A percentile compares a stretch with the other conserved stretches of the same genome.
phyloP scores from a whole-genome alignment of 2,797 vertebrate genomes.

The Trachops cirrhosus region DNA sequence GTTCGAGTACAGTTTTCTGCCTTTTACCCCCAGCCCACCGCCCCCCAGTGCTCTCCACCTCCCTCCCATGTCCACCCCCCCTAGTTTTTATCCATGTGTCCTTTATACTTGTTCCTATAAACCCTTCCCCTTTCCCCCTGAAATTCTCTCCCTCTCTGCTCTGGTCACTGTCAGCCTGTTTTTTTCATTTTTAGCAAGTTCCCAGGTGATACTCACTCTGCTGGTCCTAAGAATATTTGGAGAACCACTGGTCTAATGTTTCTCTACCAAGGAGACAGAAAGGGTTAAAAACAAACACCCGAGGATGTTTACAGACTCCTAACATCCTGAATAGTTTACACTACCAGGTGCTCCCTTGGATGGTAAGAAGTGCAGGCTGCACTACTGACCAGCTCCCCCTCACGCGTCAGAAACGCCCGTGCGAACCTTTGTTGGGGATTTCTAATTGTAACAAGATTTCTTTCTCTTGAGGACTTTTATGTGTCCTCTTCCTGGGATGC shows the following conservation, averaged over 20 bases:
- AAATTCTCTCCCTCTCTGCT: too few species aligned
- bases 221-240: not conserved
- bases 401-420: not conserved
- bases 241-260: not conserved
- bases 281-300: not conserved
- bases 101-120: too few species aligned
- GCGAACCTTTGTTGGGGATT: not conserved
- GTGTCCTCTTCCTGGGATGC: not conserved
- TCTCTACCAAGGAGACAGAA: not conserved
- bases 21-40: too few species aligned
- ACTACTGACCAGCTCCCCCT: not conserved
- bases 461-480: not conserved
- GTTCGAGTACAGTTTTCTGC: too few species aligned
- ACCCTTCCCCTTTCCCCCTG: too few species aligned
- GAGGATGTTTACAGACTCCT: not conserved
- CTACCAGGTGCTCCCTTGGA: too few species aligned
- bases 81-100: too few species aligned
- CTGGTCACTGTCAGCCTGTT: too few species aligned
- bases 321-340: not conserved
- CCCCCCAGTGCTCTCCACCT: too few species aligned
- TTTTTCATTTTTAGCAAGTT: not conserved
- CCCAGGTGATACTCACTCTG: not conserved
- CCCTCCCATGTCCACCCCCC: too few species aligned
- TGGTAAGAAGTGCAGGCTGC: too few species aligned
- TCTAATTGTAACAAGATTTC: not conserved